Evolutionary conservation across 2,888 invertebrate genomes (phyloP), one percentile per base, ranked within the genome.

Genomic region (Ypsolopha scabrella): DNA sequence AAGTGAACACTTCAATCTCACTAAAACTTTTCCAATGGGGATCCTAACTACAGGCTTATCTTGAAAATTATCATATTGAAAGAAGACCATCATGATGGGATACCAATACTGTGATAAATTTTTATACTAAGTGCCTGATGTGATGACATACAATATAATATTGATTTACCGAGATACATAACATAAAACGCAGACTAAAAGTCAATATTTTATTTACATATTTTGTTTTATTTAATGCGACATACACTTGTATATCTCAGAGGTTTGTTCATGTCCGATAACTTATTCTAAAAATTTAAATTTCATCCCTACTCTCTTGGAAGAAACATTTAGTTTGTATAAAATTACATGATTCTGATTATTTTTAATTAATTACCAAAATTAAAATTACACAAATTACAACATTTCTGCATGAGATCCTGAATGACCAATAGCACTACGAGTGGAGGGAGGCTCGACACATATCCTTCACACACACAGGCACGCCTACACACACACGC

Each of bases 331-430:
- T 74, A 70, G 36, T 38, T 41, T 68, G 76, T 83, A 83, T 68
- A 85, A 85, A 85, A 83, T 81, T 51, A 83, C 85, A 83, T 82
- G 82, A 83, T 83, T 83, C 73, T 68, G 76, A 70, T 81, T 72
- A 67, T 64, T 73, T 72, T 70, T 70, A 63, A 64, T 75, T 72
- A 73, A 24, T 24, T 24, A 24, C 24, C 70, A 70, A 78, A 79
- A 75, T 73, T 65, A 68, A 64, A 70, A 70, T 73, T 80, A 81
- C 72, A 79, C 81, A 79, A 76, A 68, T 37, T 76, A 78, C 79
- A 78, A 81, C 80, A 79, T 73, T 75, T 75, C 71, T 75, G 80
- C 65, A 66, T 75, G 83, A 83, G 83, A 83, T 83, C 83, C 80
- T 75, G 73, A 75, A 46, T n/a, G 35, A 46, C 46, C 8, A 13